Conservation (phyloP, 2,888 invertebrate species). For the Protonemura montana region DNA sequence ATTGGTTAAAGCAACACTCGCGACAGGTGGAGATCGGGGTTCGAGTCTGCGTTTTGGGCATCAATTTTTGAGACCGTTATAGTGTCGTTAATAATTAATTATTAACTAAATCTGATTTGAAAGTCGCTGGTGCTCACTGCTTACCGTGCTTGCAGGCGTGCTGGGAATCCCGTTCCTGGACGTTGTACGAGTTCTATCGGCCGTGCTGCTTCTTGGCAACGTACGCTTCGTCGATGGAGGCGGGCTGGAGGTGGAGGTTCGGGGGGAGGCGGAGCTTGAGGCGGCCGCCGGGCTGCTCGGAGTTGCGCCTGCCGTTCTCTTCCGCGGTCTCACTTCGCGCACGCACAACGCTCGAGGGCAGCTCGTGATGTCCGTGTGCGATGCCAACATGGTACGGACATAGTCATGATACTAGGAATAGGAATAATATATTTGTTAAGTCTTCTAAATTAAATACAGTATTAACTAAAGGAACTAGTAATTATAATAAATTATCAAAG, state of each 20-base stretch:
- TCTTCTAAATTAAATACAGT: no score
- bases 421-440: no score
- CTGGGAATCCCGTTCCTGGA: constrained; percentile 94
- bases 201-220: constrained; percentile 90
- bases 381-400: constrained; percentile 74
- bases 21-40: no score
- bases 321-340: constrained; percentile 83
- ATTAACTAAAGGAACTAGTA: no score
- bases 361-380: constrained; percentile 80
- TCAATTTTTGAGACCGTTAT: no score
- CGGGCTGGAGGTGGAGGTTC: constrained; percentile 77
- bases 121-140: background rate
- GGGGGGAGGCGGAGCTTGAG: constrained; percentile 83
- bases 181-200: constrained; percentile 89
- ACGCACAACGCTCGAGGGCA: constrained; percentile 81
- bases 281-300: constrained; percentile 86
- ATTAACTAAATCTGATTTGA: background rate
- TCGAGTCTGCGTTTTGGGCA: no score
- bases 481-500: no score
- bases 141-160: constrained; percentile 63
- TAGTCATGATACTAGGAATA: no score
- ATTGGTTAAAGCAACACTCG: no score
- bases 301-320: constrained; percentile 75
- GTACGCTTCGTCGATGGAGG: constrained; percentile 85
- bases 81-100: no score